phyloP scores from a whole-genome alignment of 1,140 invertebrate genomes.

The Drosophila prosaltans region DNA sequence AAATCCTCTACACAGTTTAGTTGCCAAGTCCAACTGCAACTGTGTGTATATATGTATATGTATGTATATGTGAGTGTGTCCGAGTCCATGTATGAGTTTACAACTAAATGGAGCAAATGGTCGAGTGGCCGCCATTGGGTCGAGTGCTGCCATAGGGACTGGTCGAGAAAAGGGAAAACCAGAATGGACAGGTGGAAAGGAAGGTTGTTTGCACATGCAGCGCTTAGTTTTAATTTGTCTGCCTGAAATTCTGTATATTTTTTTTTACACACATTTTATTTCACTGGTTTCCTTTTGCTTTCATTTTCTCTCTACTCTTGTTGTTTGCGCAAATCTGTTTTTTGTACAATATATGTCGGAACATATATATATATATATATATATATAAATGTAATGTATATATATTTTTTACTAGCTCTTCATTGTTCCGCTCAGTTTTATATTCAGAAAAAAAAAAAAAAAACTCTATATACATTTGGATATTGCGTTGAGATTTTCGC shows the following conservation, averaged over 20 bases:
- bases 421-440: constrained; percentile 53
- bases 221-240: constrained; percentile 81
- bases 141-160: constrained; percentile 45
- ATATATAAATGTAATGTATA: constrained; percentile 22
- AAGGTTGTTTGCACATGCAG: constrained; percentile 70
- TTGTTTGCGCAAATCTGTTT: constrained; percentile 70
- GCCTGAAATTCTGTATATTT: constrained; percentile 54
- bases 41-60: constrained; percentile 4
- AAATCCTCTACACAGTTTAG: constrained; percentile 58
- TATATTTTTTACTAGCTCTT: constrained; percentile 44
- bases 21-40: constrained; percentile 18
- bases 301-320: not conserved
- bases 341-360: constrained; percentile 38
- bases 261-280: constrained; percentile 18
- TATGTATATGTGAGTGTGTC: constrained; percentile 5
- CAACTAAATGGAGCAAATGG: constrained; percentile 78
- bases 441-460: constrained; percentile 25
- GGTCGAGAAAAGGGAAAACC: not conserved
- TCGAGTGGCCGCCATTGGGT: constrained; percentile 76
- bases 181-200: constrained; percentile 16
- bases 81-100: constrained; percentile 22
- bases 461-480: constrained; percentile 52
- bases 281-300: constrained; percentile 11
- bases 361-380: constrained; percentile 26
- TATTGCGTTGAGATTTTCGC: constrained; percentile 74